These are phyloP conservation scores for Zaprionus kolodkinae DNA, from an alignment of 1,140 invertebrate genomes.

Conservation along the genomic window DNA sequence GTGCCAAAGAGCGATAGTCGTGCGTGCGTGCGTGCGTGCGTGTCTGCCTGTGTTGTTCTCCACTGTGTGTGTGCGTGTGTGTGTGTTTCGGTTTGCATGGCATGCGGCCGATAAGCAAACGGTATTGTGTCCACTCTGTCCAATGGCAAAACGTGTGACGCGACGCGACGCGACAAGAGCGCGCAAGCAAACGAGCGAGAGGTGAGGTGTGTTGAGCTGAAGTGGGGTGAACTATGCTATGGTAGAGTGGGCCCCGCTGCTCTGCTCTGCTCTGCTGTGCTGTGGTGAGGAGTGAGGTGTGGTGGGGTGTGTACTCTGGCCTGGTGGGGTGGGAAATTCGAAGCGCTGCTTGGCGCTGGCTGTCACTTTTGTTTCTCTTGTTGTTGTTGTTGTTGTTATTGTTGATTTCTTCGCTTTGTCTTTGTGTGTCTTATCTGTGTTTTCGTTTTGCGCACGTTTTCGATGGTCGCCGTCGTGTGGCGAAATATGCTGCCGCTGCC, in stretches of 20 bases:
- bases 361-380: conserved; percentile 8
- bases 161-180: not conserved
- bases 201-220: not conserved
- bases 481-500: conserved; percentile 48
- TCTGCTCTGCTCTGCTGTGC: not conserved
- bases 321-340: not conserved
- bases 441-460: conserved; percentile 75
- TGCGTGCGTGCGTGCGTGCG: not conserved
- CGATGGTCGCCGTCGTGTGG: conserved; percentile 46
- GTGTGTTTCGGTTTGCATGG: conserved; percentile 29
- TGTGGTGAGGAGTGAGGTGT: not conserved
- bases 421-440: conserved; percentile 65
- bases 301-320: not conserved
- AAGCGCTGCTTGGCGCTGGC: conserved; percentile 1
- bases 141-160: conserved; percentile 23
- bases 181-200: not conserved
- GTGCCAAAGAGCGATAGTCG: not conserved
- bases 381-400: conserved; percentile 4
- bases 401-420: conserved; percentile 31
- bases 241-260: not conserved
- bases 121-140: conserved; percentile 49
- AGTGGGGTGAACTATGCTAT: conserved; percentile 1
- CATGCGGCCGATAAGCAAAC: conserved; percentile 57
- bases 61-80: conserved; percentile 2
- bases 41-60: not conserved